Evolutionary conservation across 2,888 invertebrate genomes (phyloP).

Genomic region (Leptarthrus brevirostris): DNA sequence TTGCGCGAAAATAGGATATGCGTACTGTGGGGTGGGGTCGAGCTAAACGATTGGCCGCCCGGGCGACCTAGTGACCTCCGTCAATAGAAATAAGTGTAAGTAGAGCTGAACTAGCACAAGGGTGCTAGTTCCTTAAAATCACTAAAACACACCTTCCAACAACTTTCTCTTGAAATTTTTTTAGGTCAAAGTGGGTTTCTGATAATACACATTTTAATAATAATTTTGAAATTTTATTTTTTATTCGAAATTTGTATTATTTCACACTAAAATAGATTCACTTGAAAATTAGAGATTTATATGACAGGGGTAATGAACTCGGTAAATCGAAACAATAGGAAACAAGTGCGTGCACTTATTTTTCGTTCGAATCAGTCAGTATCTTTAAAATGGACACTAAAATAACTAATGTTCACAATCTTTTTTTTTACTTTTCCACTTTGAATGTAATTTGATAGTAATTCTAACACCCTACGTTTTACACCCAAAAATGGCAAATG

Average conservation of each 20-base stretch:
- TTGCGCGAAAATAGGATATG: conserved; percentile 48
- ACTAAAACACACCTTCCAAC: neutral
- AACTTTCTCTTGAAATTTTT: neutral
- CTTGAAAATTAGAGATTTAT: neutral
- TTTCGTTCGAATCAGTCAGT: no score
- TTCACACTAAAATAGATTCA: no score
- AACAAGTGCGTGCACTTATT: no score
- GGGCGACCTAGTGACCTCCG: conserved; percentile 68
- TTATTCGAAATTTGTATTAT: no score
- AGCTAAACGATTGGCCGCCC: conserved; percentile 56
- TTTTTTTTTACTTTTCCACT: conserved; percentile 5
- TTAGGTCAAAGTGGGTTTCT: neutral
- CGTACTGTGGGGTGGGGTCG: conserved; percentile 54
- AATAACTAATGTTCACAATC: neutral
- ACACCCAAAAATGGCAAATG: conserved; percentile 53
- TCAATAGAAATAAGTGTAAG: conserved; percentile 37
- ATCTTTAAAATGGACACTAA: neutral
- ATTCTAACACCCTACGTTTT: conserved; percentile 45
- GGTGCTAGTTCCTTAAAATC: conserved; percentile 3
- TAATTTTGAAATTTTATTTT: no score
- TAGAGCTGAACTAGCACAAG: neutral
- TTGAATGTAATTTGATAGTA: conserved; percentile 2
- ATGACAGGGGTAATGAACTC: conserved; percentile 11
- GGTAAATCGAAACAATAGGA: no score
- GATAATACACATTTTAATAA: no score